These are phyloP conservation scores for Mus spretus DNA, from an alignment of 2,797 vertebrate genomes.

Conservation along the genomic window DNA sequence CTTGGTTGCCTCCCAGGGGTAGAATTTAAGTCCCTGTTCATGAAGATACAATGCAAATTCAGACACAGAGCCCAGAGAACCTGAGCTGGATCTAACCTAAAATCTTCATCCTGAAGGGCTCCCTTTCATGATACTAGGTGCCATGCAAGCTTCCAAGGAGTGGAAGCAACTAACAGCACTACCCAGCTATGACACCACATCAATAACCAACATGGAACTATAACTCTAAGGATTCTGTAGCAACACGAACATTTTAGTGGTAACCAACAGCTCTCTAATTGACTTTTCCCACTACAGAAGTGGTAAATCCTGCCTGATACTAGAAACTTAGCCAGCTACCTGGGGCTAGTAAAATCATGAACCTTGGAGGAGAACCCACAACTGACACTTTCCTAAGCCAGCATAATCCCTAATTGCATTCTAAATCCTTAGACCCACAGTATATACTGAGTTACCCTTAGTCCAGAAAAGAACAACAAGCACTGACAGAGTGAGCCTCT, in stretches of 20 bases:
- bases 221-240: neutral
- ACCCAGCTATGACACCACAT: neutral
- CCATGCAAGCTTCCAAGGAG: neutral
- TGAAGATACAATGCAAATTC: neutral
- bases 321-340: neutral
- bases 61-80: neutral
- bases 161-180: neutral
- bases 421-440: neutral
- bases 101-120: neutral
- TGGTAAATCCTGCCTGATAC: neutral
- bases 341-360: neutral
- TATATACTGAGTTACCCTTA: constrained; percentile 27
- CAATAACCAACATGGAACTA: neutral
- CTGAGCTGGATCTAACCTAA: neutral
- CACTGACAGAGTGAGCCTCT: constrained; percentile 20
- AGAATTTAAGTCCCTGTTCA: neutral
- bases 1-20: neutral
- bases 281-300: neutral
- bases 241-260: neutral
- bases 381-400: neutral
- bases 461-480: constrained; percentile 35
- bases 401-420: neutral
- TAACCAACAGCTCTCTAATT: neutral
- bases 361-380: neutral
- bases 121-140: neutral